Base-by-base conservation (phyloP, 2,113 vertebrate genomes). In the Mionectes macconnelli region DNA sequence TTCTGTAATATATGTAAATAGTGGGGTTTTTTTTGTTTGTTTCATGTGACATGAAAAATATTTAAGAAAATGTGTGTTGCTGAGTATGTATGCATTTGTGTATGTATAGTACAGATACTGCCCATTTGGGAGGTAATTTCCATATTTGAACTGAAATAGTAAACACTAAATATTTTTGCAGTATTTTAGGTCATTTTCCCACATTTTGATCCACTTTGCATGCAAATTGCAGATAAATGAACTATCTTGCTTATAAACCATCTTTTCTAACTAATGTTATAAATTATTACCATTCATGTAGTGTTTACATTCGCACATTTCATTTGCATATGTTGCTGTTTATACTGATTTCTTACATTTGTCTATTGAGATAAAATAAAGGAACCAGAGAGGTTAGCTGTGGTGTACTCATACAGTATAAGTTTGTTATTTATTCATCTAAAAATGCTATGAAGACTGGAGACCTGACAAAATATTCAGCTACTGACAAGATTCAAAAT, bases 301-400 rank as follows among this genome's bases (percentile, higher is more conserved):
- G 42, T 95, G 89, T 93, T 96, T 92, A 70, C 45, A 47, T 93
- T 96, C 86, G 84, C 83, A 95, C 86, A 89, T 94, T 95, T 73
- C 33, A 40, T 94, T 94, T 92, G 42, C 90, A 90, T 93, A 84
- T 94, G 92, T 78, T 94, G 24, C 76, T 90, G 68, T 94, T 96
- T 91, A 86, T 74, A 66, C 78, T 93, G 27, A 52, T 95, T 93
- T 70, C 39, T 73, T 88, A 39, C 24, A 87, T 93, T 89, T 88
- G 16, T 75, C 68, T 88, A 35, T 44, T 0, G 0, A 91, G 31
- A 74, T 20, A 30, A 50, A 69, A 88, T 91, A 74, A 69, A 78
- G 70, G 66, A 57, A 78, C 50, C 10, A 31, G 33, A 84, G 57
- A 39, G 19, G 35, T 86, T 91, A 84, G 33, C 83, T 92, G 17